phyloP scores from a whole-genome alignment of 2,888 invertebrate species.

The Tupiocoris notatus region DNA sequence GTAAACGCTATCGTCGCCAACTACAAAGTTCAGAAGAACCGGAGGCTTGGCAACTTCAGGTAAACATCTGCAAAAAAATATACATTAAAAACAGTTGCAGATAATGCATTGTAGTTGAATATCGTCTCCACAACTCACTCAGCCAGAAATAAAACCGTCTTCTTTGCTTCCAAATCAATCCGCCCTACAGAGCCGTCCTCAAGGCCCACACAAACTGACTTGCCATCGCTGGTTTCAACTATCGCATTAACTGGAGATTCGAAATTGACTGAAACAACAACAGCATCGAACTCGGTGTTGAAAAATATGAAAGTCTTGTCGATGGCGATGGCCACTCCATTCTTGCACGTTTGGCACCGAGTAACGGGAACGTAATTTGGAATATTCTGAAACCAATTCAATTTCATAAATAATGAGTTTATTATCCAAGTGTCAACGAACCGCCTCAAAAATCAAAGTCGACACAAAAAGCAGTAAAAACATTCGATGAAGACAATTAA shows the following conservation, averaged over 20 bases:
- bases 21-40: neutral
- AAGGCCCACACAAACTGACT: slow-evolving; percentile 52
- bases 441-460: too few relatives aligned
- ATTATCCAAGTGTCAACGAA: too few relatives aligned
- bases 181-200: slow-evolving; percentile 42
- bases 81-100: neutral
- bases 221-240: slow-evolving; percentile 51
- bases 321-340: slow-evolving; percentile 52
- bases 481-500: too few relatives aligned
- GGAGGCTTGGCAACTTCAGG: neutral
- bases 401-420: too few relatives aligned
- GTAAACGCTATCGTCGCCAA: neutral
- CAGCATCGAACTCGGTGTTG: slow-evolving; percentile 52
- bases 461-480: too few relatives aligned
- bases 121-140: neutral
- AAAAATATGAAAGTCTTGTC: slow-evolving; percentile 54
- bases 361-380: neutral
- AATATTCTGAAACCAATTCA: too few relatives aligned
- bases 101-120: neutral
- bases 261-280: slow-evolving; percentile 52
- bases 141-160: neutral
- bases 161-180: neutral
- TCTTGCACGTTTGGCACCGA: slow-evolving; percentile 11
- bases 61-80: neutral
- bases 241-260: slow-evolving; percentile 51